phyloP scores from a whole-genome alignment of 2,888 invertebrate species.

The Megamerina dolium region DNA sequence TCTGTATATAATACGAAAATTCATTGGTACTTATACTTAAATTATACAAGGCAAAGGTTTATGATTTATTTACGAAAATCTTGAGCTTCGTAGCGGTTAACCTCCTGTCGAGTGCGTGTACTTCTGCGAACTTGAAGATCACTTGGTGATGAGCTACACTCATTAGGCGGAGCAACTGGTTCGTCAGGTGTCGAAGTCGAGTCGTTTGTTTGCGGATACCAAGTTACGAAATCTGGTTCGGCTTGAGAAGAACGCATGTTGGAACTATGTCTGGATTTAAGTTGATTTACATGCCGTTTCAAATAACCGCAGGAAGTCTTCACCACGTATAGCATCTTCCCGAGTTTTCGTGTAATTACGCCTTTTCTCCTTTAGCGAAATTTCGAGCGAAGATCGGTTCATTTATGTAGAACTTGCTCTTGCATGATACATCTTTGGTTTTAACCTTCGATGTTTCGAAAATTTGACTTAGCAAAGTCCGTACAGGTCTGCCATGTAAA shows the following conservation, averaged over 20 bases:
- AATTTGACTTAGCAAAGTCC: conserved; percentile 10
- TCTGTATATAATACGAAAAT: too few species aligned
- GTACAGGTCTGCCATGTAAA: conserved; percentile 10
- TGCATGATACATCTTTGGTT: not conserved
- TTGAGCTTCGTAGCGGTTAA: not conserved
- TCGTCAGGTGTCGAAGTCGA: not conserved
- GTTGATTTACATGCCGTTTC: not conserved
- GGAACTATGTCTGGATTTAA: not conserved
- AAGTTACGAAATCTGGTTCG: not conserved
- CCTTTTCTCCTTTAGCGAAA: conserved; percentile 5
- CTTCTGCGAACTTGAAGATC: not conserved
- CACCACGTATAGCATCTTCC: conserved; percentile 3
- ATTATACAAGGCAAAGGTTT: too few species aligned
- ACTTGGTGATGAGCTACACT: not conserved
- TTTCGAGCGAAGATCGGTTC: conserved; percentile 6
- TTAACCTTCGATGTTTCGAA: not conserved
- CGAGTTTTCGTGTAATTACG: not conserved
- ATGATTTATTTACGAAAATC: conserved; percentile 7
- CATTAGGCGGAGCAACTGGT: not conserved
- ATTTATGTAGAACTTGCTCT: conserved; percentile 1
- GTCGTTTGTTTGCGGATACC: not conserved
- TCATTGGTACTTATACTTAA: too few species aligned
- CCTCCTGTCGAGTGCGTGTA: conserved; percentile 5
- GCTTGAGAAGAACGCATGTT: not conserved
- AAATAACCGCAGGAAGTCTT: not conserved